These are phyloP conservation scores for Cepaea nemoralis DNA, from an alignment of 1,140 invertebrate species.

Conservation along the genomic window DNA sequence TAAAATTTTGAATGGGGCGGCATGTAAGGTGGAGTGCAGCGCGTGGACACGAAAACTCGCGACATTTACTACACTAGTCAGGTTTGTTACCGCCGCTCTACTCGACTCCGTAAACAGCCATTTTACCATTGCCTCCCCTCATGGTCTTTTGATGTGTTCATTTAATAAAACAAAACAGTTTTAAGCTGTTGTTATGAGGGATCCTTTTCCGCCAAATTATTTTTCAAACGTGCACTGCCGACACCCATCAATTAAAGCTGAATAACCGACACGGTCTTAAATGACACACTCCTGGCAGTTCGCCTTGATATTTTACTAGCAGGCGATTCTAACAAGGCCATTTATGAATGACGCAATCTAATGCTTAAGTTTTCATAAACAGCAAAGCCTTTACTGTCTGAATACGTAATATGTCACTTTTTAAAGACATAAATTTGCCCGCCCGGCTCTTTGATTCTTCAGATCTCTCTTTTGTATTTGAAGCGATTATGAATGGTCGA, in stretches of 20 bases:
- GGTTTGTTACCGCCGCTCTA: no score
- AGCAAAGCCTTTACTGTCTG: not conserved
- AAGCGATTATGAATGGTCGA: not conserved
- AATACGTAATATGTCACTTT: not conserved
- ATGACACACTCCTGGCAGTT: not conserved
- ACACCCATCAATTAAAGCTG: not conserved
- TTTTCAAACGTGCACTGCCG: not conserved
- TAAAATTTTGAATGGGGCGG: no score
- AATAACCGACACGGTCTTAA: not conserved
- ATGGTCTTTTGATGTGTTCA: no score
- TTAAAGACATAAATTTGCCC: not conserved
- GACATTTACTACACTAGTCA: no score
- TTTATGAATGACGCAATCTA: not conserved
- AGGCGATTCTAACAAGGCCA: not conserved
- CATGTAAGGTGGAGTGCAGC: no score
- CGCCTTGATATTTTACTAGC: not conserved
- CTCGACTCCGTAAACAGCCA: no score
- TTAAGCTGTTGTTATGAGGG: no score
- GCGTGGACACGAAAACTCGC: no score
- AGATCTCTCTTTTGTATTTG: not conserved
- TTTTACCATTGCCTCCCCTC: no score
- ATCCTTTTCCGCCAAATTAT: no score
- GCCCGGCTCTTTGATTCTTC: not conserved
- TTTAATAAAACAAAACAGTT: no score
- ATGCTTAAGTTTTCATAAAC: not conserved